Base-by-base conservation (phyloP, 2,113 vertebrate genomes). In the Melanotaenia duboulayi region DNA sequence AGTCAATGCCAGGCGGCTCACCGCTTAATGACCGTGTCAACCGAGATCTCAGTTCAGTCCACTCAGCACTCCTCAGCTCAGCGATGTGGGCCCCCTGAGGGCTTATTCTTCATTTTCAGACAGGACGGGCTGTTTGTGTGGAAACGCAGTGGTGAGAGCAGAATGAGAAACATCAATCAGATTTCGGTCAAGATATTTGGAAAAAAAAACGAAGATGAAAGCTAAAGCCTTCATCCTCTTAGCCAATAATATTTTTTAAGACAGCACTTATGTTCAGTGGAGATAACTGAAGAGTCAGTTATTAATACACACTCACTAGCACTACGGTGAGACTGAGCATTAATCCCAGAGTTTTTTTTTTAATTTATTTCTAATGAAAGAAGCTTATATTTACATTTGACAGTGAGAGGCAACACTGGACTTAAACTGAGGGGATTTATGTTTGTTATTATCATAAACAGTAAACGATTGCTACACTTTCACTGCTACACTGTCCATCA, bases 21-120 rank as follows among this genome's bases (percentile, higher is more conserved):
- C 19, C 12, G 49, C 65, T 58, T 81, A 76, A 87, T 76, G 77
- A 83, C n/a, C 12, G 4, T 25, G 52, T 78, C 71, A 64, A 28
- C 20, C 4, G 51, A 68, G 71, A 74, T 71, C 74, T 81, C 67
- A 67, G 71, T 84, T 72, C 58, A 35, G 87, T 49, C 79, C 0
- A 74, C 67, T 85, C 80, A 83, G 80, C 84, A 71, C 56, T 73
- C 56, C 50, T 12, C 71, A 13, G 62, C 54, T 76, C 56, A 65
- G 58, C 17, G 0, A 11, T 28, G 71, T 4, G 1, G 42, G 10
- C 42, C 17, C 32, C 57, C 46, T 11, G 55, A 57, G 77, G 60
- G 66, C n/a, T 35, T 57, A 67, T 57, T 71, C 39, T 4, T 3
- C 35, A 23, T 56, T 50, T 58, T 71, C 25, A 73, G 24, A 56